A percentile compares a stretch with the other conserved stretches of the same genome.
These are phyloP conservation scores for Lasioglossum villosulum DNA, from an alignment of 2,888 invertebrate genomes.

Conservation along the genomic window DNA sequence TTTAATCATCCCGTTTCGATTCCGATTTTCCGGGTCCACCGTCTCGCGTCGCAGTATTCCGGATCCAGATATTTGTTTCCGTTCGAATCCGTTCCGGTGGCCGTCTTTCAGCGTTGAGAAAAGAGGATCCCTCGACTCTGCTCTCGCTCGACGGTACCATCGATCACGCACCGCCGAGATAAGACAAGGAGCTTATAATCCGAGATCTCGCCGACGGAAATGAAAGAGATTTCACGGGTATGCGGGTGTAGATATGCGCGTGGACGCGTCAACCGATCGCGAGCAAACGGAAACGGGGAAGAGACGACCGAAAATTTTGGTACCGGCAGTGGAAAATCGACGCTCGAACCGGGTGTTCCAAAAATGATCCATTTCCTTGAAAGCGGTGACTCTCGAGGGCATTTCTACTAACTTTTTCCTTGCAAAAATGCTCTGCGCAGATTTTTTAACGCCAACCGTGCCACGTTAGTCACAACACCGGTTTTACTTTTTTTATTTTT, in stretches of 20 bases:
- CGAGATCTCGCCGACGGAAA: conserved; percentile 54
- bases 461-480: too few relatives aligned
- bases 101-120: conserved; percentile 46
- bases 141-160: conserved; percentile 48
- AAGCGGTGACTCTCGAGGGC: too few relatives aligned
- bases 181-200: conserved; percentile 68
- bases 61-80: conserved; percentile 26
- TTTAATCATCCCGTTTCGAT: conserved; percentile 5
- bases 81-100: conserved; percentile 10
- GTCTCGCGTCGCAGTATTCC: background rate
- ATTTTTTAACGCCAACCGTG: too few relatives aligned
- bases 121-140: conserved; percentile 35
- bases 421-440: too few relatives aligned
- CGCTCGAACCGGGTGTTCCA: background rate
- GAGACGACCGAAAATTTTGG: background rate
- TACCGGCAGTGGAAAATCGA: background rate
- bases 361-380: too few relatives aligned
- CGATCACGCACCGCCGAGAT: conserved; percentile 69
- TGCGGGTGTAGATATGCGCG: background rate
- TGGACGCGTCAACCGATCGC: background rate
- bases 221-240: conserved; percentile 20
- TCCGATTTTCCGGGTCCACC: conserved; percentile 9
- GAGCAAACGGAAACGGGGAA: background rate
- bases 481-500: too few relatives aligned
- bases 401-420: too few relatives aligned